Conservation (phyloP, 1,140 invertebrate genomes). For the Hypsibius dujardini region DNA sequence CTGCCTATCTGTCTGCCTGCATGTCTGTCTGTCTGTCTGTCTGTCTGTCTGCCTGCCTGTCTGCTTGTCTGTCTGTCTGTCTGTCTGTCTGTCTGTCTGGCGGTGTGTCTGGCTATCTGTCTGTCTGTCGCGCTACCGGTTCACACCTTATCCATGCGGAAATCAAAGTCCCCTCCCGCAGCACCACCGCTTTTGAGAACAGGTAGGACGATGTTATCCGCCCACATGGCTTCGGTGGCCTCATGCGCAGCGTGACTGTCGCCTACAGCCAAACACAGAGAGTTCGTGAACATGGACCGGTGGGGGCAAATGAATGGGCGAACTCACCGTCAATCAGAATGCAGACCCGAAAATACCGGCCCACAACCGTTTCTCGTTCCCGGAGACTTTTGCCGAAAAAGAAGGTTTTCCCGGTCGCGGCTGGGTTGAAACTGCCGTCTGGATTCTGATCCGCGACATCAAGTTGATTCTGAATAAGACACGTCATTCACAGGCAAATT, state of each 20-base stretch:
- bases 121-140: too few relatives aligned
- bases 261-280: conserved; percentile 25
- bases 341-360: conserved; percentile 31
- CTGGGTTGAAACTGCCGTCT: conserved; percentile 30
- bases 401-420: conserved; percentile 30
- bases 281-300: conserved; percentile 16
- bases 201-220: conserved; percentile 33
- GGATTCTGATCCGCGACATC: conserved; percentile 27
- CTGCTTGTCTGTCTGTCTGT: too few relatives aligned
- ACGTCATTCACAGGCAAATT: too few relatives aligned
- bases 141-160: conserved; percentile 16
- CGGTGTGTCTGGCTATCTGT: too few relatives aligned
- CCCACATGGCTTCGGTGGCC: conserved; percentile 34
- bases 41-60: too few relatives aligned
- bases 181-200: conserved; percentile 30
- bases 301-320: conserved; percentile 16
- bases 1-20: too few relatives aligned
- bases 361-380: conserved; percentile 31
- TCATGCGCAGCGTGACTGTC: conserved; percentile 30
- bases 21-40: too few relatives aligned
- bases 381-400: conserved; percentile 31
- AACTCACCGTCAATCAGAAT: conserved; percentile 32
- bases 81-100: too few relatives aligned
- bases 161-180: conserved; percentile 29
- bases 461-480: conserved; percentile 21